Base-by-base conservation (phyloP, 1,140 invertebrate species). In the Pseudobourletiella spinata region DNA sequence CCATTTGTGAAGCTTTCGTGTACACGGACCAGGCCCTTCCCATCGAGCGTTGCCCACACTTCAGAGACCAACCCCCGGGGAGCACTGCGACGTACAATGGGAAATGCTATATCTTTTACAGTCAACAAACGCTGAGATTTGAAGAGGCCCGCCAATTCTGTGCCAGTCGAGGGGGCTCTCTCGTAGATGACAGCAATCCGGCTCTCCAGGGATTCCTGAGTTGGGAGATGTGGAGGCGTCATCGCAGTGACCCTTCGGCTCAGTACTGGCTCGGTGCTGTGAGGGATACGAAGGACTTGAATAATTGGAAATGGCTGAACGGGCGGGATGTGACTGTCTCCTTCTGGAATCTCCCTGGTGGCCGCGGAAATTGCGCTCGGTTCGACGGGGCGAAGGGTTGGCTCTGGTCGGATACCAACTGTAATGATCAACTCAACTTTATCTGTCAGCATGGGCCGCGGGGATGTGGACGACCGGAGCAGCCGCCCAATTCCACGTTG, bases 101-200 rank as follows among this genome's bases (percentile, higher is more conserved):
- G 51, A 95, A 95, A 77, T 96, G 92, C 74, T 96, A 96, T 73
- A 90, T 93, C 63, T 96, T 95, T 77, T 94, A 95, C 76, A 91
- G 92, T 71, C 79, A 89, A 28, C 89, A 93, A 71, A 88, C 89
- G 0, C 74, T 87, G 64, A 84, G 82, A 63, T 92, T 95, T 74
- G 78, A 84, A 25, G 88, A 91, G 43, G 86, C 91, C 0, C 74
- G 90, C 11, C 77, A 82, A 0, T 91, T 91, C 72, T 95, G 91
- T 72, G 81, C 84, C 44, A 80, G 81, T 1, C 79, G 91, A 26
- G 87, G 83, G 8, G 90, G 91, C 1, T 88, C 87, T 0, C 75
- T 95, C 2, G 87, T 95, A 1, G 89, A 94, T 69, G 91, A 95
- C 74, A 94, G 89, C 69, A 95, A 93, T 77, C 91, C 92, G 0